Base-by-base conservation (phyloP, 2,113 vertebrate species). In the Phocoena phocoena region DNA sequence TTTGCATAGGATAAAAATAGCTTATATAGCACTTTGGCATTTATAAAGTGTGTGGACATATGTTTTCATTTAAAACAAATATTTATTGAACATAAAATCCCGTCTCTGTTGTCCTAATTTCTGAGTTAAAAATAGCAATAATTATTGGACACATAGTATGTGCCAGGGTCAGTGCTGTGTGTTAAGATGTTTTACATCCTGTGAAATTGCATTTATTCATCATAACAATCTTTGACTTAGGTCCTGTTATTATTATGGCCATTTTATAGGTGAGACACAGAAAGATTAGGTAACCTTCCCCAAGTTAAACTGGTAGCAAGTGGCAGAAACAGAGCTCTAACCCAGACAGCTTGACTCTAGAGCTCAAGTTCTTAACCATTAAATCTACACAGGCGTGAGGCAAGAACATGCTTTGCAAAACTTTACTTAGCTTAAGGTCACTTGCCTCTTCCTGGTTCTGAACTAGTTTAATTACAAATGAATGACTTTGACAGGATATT, bases 1-100 rank as follows among this genome's bases (percentile, higher is more conserved):
- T 90, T 83, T 95, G n/a, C 44, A 80, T 41, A 95, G 50, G 21
- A n/a, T 80, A 70, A 74, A 79, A 94, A 82, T 47, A 71, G 74
- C 60, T 82, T 92, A 26, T 38, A 25, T 88, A 70, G 26, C n/a
- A 77, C 95, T 62, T 89, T 55, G 76, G 28, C 68, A 79, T 90
- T 92, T 83, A 55, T 36, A 83, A 82, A 85, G 31, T 74, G 15
- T 44, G 53, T 80, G 60, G 47, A 28, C 5, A 58, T 80, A 31
- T 33, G 38, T 33, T 93, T 73, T 74, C 50, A 62, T 76, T 86
- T 88, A 38, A 28, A 74, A 87, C 41, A 90, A 47, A 65, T 74
- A 65, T 58, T 92, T 90, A 23, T 94, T 84, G 76, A 60, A 55
- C 25, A 25, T 95, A 18, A 71, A 44, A 55, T 11, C 8, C 47